Evolutionary conservation across 2,113 vertebrate genomes (phyloP), one percentile per base, ranked within the genome.

Genomic region (Rostratula benghalensis): DNA sequence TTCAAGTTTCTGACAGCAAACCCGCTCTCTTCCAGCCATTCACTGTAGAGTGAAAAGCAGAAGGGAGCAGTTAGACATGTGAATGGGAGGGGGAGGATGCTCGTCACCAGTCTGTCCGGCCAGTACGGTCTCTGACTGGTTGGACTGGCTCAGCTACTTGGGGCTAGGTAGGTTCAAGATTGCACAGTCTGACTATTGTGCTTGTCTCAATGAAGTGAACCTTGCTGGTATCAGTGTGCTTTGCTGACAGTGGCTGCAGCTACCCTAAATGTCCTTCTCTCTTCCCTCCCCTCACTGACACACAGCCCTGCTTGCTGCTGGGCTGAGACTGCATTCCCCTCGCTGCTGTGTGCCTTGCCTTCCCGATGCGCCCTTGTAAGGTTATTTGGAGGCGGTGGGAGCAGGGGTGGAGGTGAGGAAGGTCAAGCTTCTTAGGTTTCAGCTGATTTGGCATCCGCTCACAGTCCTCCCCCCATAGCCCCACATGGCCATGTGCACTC

Each of bases 361-460:
- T 88, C 89, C 91, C 83, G 2, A 65, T 64, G 77, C 70, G 37
- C 94, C 96, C 95, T 95, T 94, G 91, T 59, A 91, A 86, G 95
- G 95, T 39, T 96, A 71, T 94, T 96, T 73, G 95, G 94, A 95
- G 89, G 89, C 68, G 74, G 77, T 92, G 95, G 95, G 92, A 92
- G 94, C 92, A 83, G 89, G 92, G 76, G 35, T 95, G 92, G 96
- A 94, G 96, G 95, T 96, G 95, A 96, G 67, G 95, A 91, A 94
- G 96, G 96, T 96, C 96, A 97, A 92, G 92, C 96, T 96, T 91
- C 96, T 96, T 97, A 94, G 91, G 91, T 97, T 97, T 96, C 96
- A 96, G 96, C 95, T 96, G 93, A 96, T 90, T 93, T 96, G 94
- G 95, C 95, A 83, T 92, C 93, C 41, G 39, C 51, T 93, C 90